These are phyloP conservation scores for Drosophila rellima DNA, from an alignment of 2,888 invertebrate species.

Conservation along the genomic window DNA sequence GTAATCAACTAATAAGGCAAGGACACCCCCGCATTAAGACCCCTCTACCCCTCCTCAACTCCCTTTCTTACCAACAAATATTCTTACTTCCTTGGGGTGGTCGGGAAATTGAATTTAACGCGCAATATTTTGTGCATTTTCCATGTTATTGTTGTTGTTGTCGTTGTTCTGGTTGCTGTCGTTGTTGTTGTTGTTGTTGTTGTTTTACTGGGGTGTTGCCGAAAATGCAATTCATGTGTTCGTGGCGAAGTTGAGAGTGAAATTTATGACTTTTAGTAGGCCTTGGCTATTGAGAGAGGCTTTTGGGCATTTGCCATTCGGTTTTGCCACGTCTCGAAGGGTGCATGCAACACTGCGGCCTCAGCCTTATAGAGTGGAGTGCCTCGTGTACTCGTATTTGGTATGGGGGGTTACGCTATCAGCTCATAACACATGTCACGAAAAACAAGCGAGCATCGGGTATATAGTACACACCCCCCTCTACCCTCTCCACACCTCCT, in stretches of 20 bases:
- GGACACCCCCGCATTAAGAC: conserved; percentile 54
- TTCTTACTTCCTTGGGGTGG: conserved; percentile 48
- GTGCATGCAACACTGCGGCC: conserved; percentile 54
- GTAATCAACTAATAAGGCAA: conserved; percentile 86
- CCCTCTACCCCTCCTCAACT: background rate
- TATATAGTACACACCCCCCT: background rate
- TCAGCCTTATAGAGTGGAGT: conserved; percentile 29
- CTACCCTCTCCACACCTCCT: background rate
- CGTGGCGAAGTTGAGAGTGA: conserved; percentile 53
- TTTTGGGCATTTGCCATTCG: conserved; percentile 38
- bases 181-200: conserved; percentile 21
- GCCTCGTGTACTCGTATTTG: background rate
- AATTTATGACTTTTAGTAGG: conserved; percentile 71
- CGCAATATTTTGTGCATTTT: conserved; percentile 83
- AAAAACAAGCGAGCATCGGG: conserved; percentile 57
- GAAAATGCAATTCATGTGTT: conserved; percentile 81
- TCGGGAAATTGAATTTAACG: conserved; percentile 84
- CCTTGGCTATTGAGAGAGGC: conserved; percentile 43
- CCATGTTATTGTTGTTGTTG: conserved; percentile 55
- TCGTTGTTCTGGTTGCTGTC: conserved; percentile 23
- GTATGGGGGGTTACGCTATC: conserved; percentile 72
- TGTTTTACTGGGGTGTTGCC: conserved; percentile 55
- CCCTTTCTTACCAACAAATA: background rate
- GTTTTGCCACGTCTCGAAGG: conserved; percentile 30
- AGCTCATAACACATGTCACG: conserved; percentile 78